Evolutionary conservation across 2,797 vertebrate species (phyloP).

Genomic region (Hemibagrus guttatus): DNA sequence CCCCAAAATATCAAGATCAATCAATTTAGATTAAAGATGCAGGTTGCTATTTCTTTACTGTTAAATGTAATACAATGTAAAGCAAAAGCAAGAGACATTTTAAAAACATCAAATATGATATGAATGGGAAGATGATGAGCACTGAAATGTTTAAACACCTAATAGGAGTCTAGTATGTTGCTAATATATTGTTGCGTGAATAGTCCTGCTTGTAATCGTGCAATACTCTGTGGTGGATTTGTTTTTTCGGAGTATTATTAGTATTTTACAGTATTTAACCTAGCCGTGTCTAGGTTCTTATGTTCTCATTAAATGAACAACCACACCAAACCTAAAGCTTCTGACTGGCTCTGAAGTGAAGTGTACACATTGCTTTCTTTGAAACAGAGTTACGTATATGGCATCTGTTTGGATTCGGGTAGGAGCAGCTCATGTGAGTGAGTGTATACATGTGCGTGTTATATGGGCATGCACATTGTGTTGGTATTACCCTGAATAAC

Average conservation of each 20-base stretch:
- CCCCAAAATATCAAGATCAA: not conserved
- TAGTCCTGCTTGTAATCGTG: not conserved
- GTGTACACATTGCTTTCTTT: not conserved
- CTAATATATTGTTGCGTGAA: not conserved
- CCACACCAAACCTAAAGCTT: not conserved
- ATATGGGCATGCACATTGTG: not conserved
- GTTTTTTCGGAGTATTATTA: not conserved
- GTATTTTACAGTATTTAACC: not conserved
- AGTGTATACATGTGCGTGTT: not conserved
- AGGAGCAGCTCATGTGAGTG: not conserved
- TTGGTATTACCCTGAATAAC: slow-evolving; percentile 39
- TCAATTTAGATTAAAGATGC: not conserved
- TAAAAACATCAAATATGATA: not conserved
- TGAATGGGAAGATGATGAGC: not conserved
- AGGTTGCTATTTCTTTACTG: not conserved
- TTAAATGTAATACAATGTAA: not conserved
- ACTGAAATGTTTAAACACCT: not conserved
- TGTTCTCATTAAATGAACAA: not conserved
- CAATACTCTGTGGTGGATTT: not conserved
- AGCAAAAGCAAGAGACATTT: not conserved
- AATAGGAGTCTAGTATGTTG: not conserved
- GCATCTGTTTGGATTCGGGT: not conserved
- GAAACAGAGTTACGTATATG: not conserved
- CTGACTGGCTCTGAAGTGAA: not conserved
- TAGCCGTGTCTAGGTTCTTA: not conserved